Percentiles rank a stretch among this genome's conserved stretches.
Conservation (phyloP, 2,888 invertebrate genomes). For the Acrobasis suavella region DNA sequence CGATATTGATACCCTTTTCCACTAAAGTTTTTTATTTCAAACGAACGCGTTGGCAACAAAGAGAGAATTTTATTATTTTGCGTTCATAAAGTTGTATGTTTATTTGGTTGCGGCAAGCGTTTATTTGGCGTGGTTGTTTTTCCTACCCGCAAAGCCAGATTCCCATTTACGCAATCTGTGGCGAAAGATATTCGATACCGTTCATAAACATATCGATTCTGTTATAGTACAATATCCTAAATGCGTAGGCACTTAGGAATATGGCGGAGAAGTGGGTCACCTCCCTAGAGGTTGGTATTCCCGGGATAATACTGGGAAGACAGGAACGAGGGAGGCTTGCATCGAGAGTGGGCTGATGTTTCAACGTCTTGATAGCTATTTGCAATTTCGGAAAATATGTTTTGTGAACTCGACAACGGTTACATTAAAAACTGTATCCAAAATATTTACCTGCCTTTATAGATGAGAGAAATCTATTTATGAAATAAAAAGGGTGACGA, state of each 20-base stretch:
- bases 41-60: constrained; percentile 1
- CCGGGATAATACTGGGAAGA: constrained; percentile 60
- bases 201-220: constrained; percentile 55
- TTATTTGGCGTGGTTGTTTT: constrained; percentile 49
- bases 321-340: constrained; percentile 61
- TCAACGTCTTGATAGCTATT: constrained; percentile 13
- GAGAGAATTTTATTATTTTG: constrained; percentile 18
- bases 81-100: constrained; percentile 26
- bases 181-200: constrained; percentile 60
- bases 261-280: constrained; percentile 68
- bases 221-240: constrained; percentile 65
- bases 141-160: constrained; percentile 49
- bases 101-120: constrained; percentile 35
- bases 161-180: constrained; percentile 64
- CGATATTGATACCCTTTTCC: not conserved
- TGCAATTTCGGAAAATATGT: not conserved
- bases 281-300: constrained; percentile 60
- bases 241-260: constrained; percentile 73
- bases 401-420: too few relatives aligned
- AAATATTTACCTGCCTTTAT: too few relatives aligned
- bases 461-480: too few relatives aligned
- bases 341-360: constrained; percentile 25
- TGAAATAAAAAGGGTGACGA: too few relatives aligned
- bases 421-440: too few relatives aligned
- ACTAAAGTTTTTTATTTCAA: constrained; percentile 1